Percentiles rank a stretch among this genome's conserved stretches.
Conservation (phyloP, 2,888 invertebrate genomes). For the Rhamnusium bicolor region DNA sequence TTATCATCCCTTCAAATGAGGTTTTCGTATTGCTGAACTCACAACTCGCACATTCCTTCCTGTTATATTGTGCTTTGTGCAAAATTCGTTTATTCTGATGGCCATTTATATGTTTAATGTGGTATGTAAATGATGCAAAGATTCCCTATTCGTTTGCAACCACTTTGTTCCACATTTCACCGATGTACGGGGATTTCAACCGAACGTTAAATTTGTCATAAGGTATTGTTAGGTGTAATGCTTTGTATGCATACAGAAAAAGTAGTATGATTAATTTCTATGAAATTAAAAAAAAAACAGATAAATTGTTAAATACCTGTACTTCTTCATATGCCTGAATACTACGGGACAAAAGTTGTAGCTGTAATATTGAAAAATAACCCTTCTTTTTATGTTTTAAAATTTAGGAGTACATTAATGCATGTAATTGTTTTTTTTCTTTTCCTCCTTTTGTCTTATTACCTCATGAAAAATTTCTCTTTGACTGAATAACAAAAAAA, state of each 20-base stretch:
- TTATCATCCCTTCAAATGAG: conserved; percentile 61
- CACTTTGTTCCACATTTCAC: conserved; percentile 28
- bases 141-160: conserved; percentile 28
- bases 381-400: no score
- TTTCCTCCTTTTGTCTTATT: no score
- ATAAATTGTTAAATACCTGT: no score
- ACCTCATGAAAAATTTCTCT: no score
- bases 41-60: conserved; percentile 58
- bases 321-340: not conserved
- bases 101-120: conserved; percentile 52
- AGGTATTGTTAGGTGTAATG: not conserved
- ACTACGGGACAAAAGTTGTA: no score
- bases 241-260: not conserved
- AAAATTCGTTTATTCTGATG: conserved; percentile 50
- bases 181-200: conserved; percentile 6
- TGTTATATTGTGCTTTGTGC: conserved; percentile 51
- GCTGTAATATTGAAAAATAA: no score
- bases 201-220: conserved; percentile 19
- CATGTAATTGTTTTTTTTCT: no score
- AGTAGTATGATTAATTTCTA: not conserved
- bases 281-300: not conserved
- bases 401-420: no score
- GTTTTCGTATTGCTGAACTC: conserved; percentile 57
- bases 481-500: no score
- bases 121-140: conserved; percentile 51